Evolutionary conservation across 2,113 vertebrate genomes (phyloP), one percentile per base, ranked within the genome.

Genomic region (Machaerirhynchus nigripectus): DNA sequence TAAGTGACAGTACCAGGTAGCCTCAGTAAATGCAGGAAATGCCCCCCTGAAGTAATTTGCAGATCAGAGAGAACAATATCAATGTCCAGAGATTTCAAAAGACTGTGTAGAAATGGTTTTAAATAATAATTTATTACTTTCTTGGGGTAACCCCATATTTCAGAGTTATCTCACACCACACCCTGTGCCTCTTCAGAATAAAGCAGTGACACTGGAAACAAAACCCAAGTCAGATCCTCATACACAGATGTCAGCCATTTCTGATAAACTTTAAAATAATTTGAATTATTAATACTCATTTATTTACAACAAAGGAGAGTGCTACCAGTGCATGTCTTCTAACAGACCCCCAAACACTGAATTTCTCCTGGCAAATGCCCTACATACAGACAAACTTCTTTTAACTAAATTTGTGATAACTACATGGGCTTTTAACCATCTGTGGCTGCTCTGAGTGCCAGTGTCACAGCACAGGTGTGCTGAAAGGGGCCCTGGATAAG

Each of bases 101-200:
- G 39, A 56, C 30, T 13, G 5, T 15, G 16, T 11, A 76, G 37
- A 76, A 85, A 33, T 52, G 13, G 6, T 83, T 88, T 68, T 64
- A 53, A 69, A 64, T 65, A 56, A 78, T 16, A 5, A 33, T 13
- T 3, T 8, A 37, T 59, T 68, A 35, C 22, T 63, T 71, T 7
- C 24, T 79, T 50, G 23, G 19, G 6, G 4, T 42, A 53, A 79
- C 37, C 26, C 68, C 22, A 11, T 30, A 71, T 59, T 75, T 87
- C 35, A 84, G 49, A 57, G 27, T 75, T 60, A 46, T 49, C 39
- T 85, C 44, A 44, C 7, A 50, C 27, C 16, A 35, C 4, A 87
- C 3, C 4, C 12, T 2, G 0, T 37, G 19, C 40, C 23, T 70
- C 47, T 65, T 82, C 42, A 64, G 35, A 30, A 53, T 0, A 0